phyloP scores from a whole-genome alignment of 2,888 invertebrate species.

The Ophioninae sp. region DNA sequence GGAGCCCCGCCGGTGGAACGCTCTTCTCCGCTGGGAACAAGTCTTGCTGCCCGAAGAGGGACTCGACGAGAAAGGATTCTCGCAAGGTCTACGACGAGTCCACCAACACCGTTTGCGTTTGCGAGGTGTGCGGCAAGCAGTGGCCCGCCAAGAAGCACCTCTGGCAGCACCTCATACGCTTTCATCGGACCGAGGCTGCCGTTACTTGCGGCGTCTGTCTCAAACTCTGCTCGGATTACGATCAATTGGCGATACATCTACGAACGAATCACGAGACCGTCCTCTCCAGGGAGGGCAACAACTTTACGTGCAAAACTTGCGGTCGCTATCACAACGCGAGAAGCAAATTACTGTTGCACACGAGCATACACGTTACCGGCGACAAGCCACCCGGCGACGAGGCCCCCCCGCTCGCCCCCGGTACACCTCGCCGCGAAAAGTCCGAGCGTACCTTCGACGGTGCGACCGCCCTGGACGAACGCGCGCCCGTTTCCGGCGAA shows the following conservation, averaged over 20 bases:
- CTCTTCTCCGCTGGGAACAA: not conserved
- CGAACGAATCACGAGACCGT: slow-evolving; percentile 82
- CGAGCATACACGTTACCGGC: slow-evolving; percentile 83
- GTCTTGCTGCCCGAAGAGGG: not conserved
- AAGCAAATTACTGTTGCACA: slow-evolving; percentile 83
- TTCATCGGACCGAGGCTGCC: slow-evolving; percentile 83
- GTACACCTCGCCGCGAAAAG: slow-evolving; percentile 74
- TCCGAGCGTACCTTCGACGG: slow-evolving; percentile 75
- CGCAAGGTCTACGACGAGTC: slow-evolving; percentile 83
- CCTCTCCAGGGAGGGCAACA: slow-evolving; percentile 82
- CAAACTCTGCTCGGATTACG: slow-evolving; percentile 82
- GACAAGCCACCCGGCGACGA: slow-evolving; percentile 65
- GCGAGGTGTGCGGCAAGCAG: slow-evolving; percentile 84
- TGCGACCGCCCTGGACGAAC: slow-evolving; percentile 73
- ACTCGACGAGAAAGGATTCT: slow-evolving; percentile 76
- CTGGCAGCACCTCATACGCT: slow-evolving; percentile 84
- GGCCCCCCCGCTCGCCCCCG: no score
- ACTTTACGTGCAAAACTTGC: slow-evolving; percentile 83
- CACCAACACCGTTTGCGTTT: slow-evolving; percentile 79
- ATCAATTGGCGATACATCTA: slow-evolving; percentile 81
- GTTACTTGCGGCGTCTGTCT: slow-evolving; percentile 84
- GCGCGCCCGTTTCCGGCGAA: slow-evolving; percentile 69
- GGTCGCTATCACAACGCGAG: slow-evolving; percentile 84
- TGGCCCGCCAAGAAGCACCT: slow-evolving; percentile 85
- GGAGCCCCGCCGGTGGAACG: slow-evolving; percentile 45